These are phyloP conservation scores for Sweltsa coloradensis DNA, from an alignment of 1,140 invertebrate genomes.

Conservation along the genomic window DNA sequence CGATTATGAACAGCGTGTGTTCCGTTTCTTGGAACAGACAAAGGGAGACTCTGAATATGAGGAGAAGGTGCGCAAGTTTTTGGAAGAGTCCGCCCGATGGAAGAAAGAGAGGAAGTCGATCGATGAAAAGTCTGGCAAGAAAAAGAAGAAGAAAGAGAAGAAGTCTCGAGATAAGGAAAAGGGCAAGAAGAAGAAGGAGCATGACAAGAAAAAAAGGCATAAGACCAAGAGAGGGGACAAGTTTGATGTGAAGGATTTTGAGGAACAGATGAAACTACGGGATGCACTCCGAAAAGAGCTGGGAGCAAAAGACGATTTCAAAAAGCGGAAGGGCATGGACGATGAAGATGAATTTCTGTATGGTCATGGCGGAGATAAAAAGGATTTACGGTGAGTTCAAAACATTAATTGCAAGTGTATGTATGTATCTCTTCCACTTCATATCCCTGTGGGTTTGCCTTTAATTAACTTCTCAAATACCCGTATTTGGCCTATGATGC, in stretches of 20 bases:
- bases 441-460: too few species aligned
- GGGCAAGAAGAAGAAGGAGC: constrained; percentile 44
- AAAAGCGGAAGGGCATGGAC: constrained; percentile 14
- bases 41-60: constrained; percentile 75
- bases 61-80: constrained; percentile 64
- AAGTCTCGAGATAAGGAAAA: constrained; percentile 37
- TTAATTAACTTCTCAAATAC: too few species aligned
- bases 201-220: constrained; percentile 41
- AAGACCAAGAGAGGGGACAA: constrained; percentile 25
- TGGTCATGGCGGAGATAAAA: constrained; percentile 11
- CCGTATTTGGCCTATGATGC: too few species aligned
- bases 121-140: constrained; percentile 49
- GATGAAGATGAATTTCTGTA: constrained; percentile 20
- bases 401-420: constrained; percentile 2
- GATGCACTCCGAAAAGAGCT: constrained; percentile 48
- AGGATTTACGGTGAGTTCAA: constrained; percentile 14
- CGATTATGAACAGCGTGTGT: constrained; percentile 54
- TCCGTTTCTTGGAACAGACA: constrained; percentile 61
- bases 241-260: constrained; percentile 34
- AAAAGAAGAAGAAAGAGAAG: constrained; percentile 53
- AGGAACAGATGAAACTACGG: constrained; percentile 42
- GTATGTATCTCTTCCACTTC: too few species aligned
- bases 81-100: constrained; percentile 66
- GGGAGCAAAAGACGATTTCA: constrained; percentile 16
- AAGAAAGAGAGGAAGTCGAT: constrained; percentile 38